Evolutionary conservation across 2,113 vertebrate genomes (phyloP).

Genomic region (Cricetomys ansorgei): DNA sequence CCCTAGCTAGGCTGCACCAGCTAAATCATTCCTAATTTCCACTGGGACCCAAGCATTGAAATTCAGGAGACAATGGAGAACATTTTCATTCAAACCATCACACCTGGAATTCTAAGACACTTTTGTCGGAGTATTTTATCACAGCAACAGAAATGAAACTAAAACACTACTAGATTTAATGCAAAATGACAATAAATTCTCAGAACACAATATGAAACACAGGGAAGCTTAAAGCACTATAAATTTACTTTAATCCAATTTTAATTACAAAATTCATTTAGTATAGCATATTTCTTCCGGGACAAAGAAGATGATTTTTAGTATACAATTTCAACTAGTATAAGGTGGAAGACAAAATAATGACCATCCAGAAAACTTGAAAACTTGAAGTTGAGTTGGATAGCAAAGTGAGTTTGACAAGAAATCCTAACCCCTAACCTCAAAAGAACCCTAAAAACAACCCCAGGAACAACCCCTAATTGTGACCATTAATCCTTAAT

Average conservation of each 20-base stretch:
- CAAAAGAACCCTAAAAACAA: too few relatives aligned
- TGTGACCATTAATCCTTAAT: too few relatives aligned
- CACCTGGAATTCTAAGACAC: background rate
- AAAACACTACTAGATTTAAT: background rate
- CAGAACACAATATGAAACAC: background rate
- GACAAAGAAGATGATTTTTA: background rate
- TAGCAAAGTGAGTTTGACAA: background rate
- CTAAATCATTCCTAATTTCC: background rate
- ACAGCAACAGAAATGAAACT: background rate
- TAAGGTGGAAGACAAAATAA: background rate
- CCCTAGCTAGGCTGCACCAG: background rate
- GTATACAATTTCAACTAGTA: background rate
- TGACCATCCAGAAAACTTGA: background rate
- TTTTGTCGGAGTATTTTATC: background rate
- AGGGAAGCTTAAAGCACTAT: background rate
- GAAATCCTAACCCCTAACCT: background rate
- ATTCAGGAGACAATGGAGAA: background rate
- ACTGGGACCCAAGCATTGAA: background rate
- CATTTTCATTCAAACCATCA: background rate
- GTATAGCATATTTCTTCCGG: background rate
- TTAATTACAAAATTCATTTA: background rate
- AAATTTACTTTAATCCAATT: background rate
- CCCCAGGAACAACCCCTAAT: too few relatives aligned
- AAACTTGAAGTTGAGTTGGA: background rate
- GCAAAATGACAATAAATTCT: background rate